Evolutionary conservation across 2,113 vertebrate genomes (phyloP).

Genomic region (Nicator chloris): DNA sequence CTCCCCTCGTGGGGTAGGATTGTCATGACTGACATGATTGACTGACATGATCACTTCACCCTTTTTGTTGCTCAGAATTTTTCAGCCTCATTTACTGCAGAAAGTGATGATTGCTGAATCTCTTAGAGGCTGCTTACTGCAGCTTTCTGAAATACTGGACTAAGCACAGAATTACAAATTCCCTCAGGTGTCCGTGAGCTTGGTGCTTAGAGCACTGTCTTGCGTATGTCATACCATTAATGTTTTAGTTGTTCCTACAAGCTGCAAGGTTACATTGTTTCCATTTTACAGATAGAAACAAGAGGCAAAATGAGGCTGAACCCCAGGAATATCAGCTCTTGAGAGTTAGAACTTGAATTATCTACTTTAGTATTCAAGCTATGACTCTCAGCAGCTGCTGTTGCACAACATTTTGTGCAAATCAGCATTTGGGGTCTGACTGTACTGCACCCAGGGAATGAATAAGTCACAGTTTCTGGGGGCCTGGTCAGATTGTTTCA

Average conservation of each 20-base stretch:
- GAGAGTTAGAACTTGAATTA: background rate
- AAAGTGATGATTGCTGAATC: background rate
- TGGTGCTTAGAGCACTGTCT: background rate
- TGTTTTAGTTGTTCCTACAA: background rate
- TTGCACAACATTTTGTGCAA: background rate
- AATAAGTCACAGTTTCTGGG: background rate
- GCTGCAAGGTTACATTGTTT: background rate
- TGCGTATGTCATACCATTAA: background rate
- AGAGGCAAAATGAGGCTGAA: background rate
- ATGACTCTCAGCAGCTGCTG: background rate
- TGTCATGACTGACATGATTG: background rate
- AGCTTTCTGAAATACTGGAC: background rate
- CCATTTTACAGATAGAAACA: background rate
- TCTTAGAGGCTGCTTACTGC: background rate
- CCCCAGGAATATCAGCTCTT: background rate
- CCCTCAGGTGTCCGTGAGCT: background rate
- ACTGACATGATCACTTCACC: background rate
- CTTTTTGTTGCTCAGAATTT: background rate
- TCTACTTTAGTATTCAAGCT: background rate
- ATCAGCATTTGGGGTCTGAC: background rate
- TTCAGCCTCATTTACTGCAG: background rate
- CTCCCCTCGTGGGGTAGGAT: fast-evolving
- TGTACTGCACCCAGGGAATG: background rate
- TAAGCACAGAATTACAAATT: background rate
- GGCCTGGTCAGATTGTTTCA: background rate